Percentiles rank a stretch among this genome's conserved stretches.
Conservation (phyloP, 2,888 invertebrate species). For the Monopis laevigella region DNA sequence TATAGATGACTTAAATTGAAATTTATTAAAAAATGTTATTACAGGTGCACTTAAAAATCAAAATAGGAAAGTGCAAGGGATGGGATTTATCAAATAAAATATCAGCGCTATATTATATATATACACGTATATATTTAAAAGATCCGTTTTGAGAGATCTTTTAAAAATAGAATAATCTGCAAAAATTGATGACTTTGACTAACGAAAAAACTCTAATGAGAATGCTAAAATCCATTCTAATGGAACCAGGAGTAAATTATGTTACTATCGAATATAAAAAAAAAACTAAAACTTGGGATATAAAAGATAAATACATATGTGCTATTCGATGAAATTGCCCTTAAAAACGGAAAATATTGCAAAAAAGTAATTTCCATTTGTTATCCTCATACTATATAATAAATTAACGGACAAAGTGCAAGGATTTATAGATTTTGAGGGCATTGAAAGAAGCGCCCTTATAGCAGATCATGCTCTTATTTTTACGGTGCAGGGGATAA, state of each 20-base stretch:
- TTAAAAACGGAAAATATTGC: background rate
- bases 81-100: background rate
- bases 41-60: too few relatives aligned
- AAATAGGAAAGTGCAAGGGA: too few relatives aligned
- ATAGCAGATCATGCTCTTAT: constrained; percentile 1
- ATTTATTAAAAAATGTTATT: too few relatives aligned
- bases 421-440: background rate
- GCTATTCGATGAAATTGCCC: constrained; percentile 3
- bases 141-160: constrained; percentile 16
- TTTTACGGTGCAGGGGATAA: background rate
- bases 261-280: constrained; percentile 8
- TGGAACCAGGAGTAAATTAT: constrained; percentile 22
- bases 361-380: too few relatives aligned
- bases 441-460: background rate
- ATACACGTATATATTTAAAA: too few relatives aligned
- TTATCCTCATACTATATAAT: too few relatives aligned
- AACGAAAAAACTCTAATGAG: background rate
- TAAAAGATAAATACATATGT: background rate
- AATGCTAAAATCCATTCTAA: background rate
- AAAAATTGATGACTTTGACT: background rate
- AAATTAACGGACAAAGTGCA: background rate
- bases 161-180: constrained; percentile 13
- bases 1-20: too few relatives aligned
- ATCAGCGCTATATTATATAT: constrained; percentile 11
- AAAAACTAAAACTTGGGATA: constrained; percentile 9